Conservation (phyloP, 2,113 vertebrate species). For the Erythrolamprus reginae region DNA sequence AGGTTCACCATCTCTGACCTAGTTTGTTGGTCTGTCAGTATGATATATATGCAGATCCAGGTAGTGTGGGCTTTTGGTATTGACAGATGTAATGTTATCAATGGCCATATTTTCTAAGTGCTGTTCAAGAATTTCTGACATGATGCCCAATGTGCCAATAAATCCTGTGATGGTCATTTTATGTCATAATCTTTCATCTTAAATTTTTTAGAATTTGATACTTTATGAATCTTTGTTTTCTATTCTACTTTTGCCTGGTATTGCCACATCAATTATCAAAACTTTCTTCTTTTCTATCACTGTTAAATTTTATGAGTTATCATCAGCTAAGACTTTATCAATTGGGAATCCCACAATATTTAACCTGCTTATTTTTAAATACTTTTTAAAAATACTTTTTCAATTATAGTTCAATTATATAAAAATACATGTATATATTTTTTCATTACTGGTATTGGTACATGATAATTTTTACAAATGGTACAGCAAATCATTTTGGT, state of each 20-base stretch:
- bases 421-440: too few species aligned
- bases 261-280: background rate
- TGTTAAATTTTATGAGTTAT: background rate
- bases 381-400: background rate
- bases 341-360: background rate
- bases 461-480: background rate
- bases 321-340: background rate
- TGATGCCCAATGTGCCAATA: background rate
- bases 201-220: background rate
- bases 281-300: background rate
- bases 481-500: background rate
- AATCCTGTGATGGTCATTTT: background rate
- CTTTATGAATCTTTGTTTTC: background rate
- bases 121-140: background rate
- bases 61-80: background rate
- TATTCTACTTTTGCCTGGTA: background rate
- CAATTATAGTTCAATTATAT: background rate
- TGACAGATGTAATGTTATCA: background rate
- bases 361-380: background rate
- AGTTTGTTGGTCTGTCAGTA: background rate
- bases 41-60: background rate
- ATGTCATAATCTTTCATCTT: background rate
- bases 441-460: background rate
- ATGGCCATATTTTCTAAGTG: background rate
- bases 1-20: too few species aligned